Evolutionary conservation across 1,140 invertebrate species (phyloP).

Genomic region (Eulimnadia texana): DNA sequence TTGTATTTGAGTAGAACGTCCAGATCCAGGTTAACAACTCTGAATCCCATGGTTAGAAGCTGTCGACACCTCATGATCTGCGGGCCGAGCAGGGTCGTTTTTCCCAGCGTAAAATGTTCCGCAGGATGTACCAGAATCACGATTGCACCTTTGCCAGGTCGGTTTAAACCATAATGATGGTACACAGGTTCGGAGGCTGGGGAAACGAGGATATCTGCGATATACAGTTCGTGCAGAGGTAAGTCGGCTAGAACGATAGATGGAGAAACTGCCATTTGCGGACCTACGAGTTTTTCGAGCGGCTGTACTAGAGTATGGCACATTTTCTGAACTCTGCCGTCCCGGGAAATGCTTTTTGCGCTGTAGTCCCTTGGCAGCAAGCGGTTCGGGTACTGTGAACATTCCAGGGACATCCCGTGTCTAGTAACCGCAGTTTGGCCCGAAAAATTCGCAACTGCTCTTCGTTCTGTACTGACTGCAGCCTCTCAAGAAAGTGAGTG

Average conservation of each 20-base stretch:
- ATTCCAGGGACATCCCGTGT: slow-evolving; percentile 48
- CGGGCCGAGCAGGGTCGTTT: slow-evolving; percentile 39
- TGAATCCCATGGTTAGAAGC: slow-evolving; percentile 43
- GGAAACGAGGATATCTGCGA: slow-evolving; percentile 45
- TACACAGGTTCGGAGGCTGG: slow-evolving; percentile 33
- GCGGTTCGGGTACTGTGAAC: slow-evolving; percentile 37
- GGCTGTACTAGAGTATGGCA: slow-evolving; percentile 33
- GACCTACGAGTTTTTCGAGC: slow-evolving; percentile 26
- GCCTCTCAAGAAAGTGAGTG: slow-evolving; percentile 41
- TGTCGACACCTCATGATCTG: slow-evolving; percentile 45
- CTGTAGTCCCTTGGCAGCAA: slow-evolving; percentile 37
- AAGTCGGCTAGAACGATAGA: slow-evolving; percentile 37
- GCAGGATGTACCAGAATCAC: slow-evolving; percentile 46
- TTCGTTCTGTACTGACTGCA: slow-evolving; percentile 29
- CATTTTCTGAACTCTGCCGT: slow-evolving; percentile 38
- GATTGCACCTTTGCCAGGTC: slow-evolving; percentile 18
- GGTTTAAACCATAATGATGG: slow-evolving; percentile 14
- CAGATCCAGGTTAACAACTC: slow-evolving; percentile 39
- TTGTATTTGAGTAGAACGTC: neutral
- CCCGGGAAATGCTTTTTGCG: slow-evolving; percentile 32
- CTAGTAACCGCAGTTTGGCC: slow-evolving; percentile 43
- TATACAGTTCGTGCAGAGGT: slow-evolving; percentile 40
- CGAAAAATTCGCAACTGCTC: slow-evolving; percentile 24
- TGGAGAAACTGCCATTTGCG: slow-evolving; percentile 32
- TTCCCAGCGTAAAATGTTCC: slow-evolving; percentile 44